These are phyloP conservation scores for Aulostomus chinensis DNA, from an alignment of 2,797 vertebrate species.

Conservation along the genomic window DNA sequence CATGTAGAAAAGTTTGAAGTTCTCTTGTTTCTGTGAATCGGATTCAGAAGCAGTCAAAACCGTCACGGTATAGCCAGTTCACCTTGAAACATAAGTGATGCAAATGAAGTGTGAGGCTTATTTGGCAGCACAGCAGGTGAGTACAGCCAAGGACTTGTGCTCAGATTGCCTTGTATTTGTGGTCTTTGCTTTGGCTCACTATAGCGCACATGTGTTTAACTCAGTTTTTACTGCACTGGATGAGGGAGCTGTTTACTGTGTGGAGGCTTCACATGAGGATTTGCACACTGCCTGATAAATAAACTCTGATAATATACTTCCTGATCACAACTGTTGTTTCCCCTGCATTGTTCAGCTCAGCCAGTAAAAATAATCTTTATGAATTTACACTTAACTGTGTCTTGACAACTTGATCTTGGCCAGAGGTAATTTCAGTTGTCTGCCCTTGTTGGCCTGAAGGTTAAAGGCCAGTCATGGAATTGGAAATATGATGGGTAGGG, in stretches of 20 bases:
- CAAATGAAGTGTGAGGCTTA: conserved; percentile 39
- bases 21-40: too few species aligned
- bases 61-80: conserved; percentile 3
- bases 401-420: conserved; percentile 19
- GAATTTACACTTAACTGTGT: conserved; percentile 6
- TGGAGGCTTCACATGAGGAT: conserved; percentile 2
- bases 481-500: conserved; percentile 25
- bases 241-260: conserved; percentile 2
- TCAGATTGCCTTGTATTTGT: conserved; percentile 12
- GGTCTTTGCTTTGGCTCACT: conserved; percentile 30
- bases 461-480: conserved; percentile 38
- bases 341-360: conserved; percentile 13
- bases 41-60: neutral
- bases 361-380: conserved; percentile 8
- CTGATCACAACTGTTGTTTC: conserved; percentile 12
- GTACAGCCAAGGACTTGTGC: conserved; percentile 16
- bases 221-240: conserved; percentile 1
- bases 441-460: conserved; percentile 35
- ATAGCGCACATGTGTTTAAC: neutral
- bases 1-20: neutral
- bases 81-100: conserved; percentile 31
- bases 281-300: conserved; percentile 8
- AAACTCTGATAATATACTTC: neutral
- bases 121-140: conserved; percentile 23
- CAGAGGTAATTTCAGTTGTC: conserved; percentile 17